Evolutionary conservation across 2,797 vertebrate genomes (phyloP).

Genomic region (Notamacropus eugenii): DNA sequence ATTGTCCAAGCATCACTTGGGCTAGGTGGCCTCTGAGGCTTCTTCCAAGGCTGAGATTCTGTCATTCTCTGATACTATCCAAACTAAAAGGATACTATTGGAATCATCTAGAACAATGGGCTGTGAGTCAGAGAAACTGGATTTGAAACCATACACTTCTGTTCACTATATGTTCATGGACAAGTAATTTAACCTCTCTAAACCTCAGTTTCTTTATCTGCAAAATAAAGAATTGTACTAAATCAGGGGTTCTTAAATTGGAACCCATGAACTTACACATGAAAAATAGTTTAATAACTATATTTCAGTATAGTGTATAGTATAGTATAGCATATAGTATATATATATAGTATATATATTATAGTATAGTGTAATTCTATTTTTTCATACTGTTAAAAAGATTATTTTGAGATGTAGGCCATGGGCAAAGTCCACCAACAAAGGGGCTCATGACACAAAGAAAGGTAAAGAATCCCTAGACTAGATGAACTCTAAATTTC

Average conservation of each 20-base stretch:
- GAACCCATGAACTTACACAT: not conserved
- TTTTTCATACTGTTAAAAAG: not conserved
- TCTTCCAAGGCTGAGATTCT: not conserved
- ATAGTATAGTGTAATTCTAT: not conserved
- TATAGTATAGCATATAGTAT: no score
- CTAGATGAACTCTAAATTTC: not conserved
- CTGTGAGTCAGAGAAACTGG: not conserved
- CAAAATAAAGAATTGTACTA: not conserved
- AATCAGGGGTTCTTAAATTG: not conserved
- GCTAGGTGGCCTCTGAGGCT: not conserved
- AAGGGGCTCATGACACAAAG: not conserved
- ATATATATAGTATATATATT: no score
- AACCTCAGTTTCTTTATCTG: not conserved
- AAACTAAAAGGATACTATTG: not conserved
- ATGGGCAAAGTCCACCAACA: not conserved
- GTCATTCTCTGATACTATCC: not conserved
- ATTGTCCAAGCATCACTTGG: not conserved
- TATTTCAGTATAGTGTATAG: not conserved
- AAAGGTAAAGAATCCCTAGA: not conserved
- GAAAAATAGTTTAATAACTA: not conserved
- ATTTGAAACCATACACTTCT: not conserved
- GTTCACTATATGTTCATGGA: not conserved
- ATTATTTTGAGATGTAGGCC: not conserved
- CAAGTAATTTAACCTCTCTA: not conserved
- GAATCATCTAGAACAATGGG: not conserved